Percentiles rank a stretch among this genome's conserved stretches.
Evolutionary conservation across 2,797 vertebrate species (phyloP).

Genomic region (Muraenolepis orangiensis): DNA sequence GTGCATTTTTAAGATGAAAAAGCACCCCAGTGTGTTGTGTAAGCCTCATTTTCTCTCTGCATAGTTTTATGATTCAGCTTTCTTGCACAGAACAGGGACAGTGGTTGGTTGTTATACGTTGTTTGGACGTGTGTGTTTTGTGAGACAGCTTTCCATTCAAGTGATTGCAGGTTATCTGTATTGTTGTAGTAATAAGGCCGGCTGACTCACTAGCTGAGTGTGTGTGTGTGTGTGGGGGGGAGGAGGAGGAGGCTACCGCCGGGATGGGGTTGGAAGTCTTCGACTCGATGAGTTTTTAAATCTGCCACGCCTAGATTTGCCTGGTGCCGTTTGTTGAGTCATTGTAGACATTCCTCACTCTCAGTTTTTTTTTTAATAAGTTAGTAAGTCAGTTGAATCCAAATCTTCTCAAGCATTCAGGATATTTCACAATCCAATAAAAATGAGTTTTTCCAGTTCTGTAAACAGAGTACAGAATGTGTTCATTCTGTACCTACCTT

Average conservation of each 20-base stretch:
- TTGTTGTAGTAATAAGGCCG: neutral
- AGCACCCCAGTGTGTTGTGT: neutral
- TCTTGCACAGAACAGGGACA: neutral
- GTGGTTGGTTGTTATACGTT: neutral
- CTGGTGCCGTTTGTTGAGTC: neutral
- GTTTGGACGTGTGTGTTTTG: constrained; percentile 2
- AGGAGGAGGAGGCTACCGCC: neutral
- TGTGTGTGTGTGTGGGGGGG: neutral
- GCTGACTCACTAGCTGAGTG: neutral
- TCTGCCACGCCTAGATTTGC: neutral
- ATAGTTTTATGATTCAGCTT: neutral
- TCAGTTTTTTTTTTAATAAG: neutral
- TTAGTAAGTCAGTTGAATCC: neutral
- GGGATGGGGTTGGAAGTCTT: neutral
- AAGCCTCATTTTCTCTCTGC: neutral
- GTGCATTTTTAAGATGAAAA: neutral
- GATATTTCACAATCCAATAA: neutral
- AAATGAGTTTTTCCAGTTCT: neutral
- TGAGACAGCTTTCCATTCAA: neutral
- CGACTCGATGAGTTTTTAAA: neutral
- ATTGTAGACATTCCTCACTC: neutral
- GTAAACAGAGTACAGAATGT: neutral
- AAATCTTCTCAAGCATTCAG: neutral
- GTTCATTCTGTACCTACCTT: neutral
- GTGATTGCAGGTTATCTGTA: neutral